Base-by-base conservation (phyloP, 1,140 invertebrate species). In the Branchinecta lynchi region DNA sequence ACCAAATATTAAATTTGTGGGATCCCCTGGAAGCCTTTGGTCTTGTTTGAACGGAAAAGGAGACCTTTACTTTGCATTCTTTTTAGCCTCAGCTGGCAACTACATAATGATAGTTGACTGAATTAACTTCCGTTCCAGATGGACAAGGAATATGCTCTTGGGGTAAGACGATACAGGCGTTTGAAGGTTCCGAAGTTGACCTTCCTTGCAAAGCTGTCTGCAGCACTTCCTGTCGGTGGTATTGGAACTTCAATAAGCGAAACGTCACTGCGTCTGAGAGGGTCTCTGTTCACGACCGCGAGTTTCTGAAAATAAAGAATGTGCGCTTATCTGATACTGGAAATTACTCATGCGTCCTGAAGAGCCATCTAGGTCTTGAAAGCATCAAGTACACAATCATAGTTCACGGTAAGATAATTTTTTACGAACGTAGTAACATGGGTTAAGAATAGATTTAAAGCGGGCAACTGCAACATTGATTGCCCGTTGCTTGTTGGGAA, bases 121-220 rank as follows among this genome's bases (percentile, higher is more conserved):
- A 60, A 60, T 20, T 60, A 3, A 3, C 51, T 60, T 60, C 17
- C 17, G 12, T 60, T 15, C 17, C 17, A 60, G 51, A 60, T 60
- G 17, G 51, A 12, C 51, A 60, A 60, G 51, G 51, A 15, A 60
- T 60, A 15, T 60, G 51, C 51, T 60, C 51, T 60, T 60, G 51
- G 51, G 51, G 51, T 15, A 12, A 20, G 3, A 20, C 51, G 12
- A 60, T 60, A 15, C 51, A 20, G 17, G 12, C 17, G 2, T 12
- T 60, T 60, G 51, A 60, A 60, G 17, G 17, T 20, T 15, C 51
- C 12, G 51, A 60, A 60, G 51, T 60, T 15, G 17, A 60, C 2
- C 51, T 60, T 12, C 12, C 12, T 20, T 60, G 51, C 51, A 60
- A 60, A 60, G 51, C 51, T 60, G 51, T 60, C 12, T 60, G 51